Percentiles rank a stretch among this genome's conserved stretches.
Conservation (phyloP, 1,140 invertebrate genomes). For the Leptoteleia sp. region DNA sequence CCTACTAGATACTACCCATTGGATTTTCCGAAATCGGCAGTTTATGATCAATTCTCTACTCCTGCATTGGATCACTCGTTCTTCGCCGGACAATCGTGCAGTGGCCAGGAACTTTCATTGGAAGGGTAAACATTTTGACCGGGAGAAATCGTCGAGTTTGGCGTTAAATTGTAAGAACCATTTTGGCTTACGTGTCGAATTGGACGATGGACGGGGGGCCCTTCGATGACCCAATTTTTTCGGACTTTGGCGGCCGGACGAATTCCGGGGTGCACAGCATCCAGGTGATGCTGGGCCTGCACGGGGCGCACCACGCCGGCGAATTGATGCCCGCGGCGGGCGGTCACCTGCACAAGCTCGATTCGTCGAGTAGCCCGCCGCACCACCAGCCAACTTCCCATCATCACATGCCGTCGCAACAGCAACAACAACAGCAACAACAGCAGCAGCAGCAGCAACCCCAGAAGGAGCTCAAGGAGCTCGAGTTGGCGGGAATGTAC, state of each 20-base stretch:
- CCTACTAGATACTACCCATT: too few relatives aligned
- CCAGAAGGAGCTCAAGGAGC: slow-evolving; percentile 78
- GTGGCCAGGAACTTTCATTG: too few relatives aligned
- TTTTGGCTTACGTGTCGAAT: slow-evolving; percentile 18
- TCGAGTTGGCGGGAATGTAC: slow-evolving; percentile 79
- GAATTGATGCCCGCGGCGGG: slow-evolving; percentile 77
- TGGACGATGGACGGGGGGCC: slow-evolving; percentile 85
- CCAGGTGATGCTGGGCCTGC: slow-evolving; percentile 88
- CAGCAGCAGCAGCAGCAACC: slow-evolving; percentile 73
- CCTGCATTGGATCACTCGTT: too few relatives aligned
- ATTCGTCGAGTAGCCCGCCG: slow-evolving; percentile 78
- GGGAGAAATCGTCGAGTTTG: too few relatives aligned
- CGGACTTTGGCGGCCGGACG: slow-evolving; percentile 86
- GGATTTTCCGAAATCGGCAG: too few relatives aligned
- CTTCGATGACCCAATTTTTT: slow-evolving; percentile 89
- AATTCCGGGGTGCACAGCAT: slow-evolving; percentile 83
- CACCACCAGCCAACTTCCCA: slow-evolving; percentile 75
- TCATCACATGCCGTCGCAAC: slow-evolving; percentile 73
- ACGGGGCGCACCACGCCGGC: slow-evolving; percentile 80
- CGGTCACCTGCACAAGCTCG: slow-evolving; percentile 81
- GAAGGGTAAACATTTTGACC: too few relatives aligned
- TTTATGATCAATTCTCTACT: too few relatives aligned
- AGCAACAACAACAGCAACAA: slow-evolving; percentile 73
- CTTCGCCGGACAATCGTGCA: too few relatives aligned
- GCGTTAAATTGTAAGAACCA: not conserved